These are phyloP conservation scores for Xestia sexstrigata DNA, from an alignment of 2,888 invertebrate species.

Conservation along the genomic window DNA sequence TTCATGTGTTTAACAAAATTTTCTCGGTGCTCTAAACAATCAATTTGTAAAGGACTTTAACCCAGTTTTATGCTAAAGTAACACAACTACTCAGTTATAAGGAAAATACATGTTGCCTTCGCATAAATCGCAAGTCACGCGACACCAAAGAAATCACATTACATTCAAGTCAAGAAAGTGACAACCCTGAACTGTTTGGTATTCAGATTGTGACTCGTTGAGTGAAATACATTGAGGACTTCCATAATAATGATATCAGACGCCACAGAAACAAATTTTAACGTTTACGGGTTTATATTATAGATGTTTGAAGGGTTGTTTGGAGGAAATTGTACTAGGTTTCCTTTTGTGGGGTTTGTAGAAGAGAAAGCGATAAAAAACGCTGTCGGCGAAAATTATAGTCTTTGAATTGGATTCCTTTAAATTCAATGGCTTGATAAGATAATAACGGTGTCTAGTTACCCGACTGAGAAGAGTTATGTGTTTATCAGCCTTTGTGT, in stretches of 20 bases:
- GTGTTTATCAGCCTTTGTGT: too few species aligned
- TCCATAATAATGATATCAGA: slow-evolving; percentile 52
- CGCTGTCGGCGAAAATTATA: not conserved
- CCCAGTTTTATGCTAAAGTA: not conserved
- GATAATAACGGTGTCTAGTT: not conserved
- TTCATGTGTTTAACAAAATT: too few species aligned
- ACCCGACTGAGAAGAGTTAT: too few species aligned
- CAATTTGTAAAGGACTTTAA: slow-evolving; percentile 7
- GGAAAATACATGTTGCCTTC: slow-evolving; percentile 59
- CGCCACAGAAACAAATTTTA: slow-evolving; percentile 25
- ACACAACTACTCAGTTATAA: slow-evolving; percentile 30
- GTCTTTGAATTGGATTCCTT: not conserved
- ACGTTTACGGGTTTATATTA: slow-evolving; percentile 1
- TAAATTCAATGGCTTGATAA: not conserved
- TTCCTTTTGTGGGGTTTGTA: slow-evolving; percentile 9
- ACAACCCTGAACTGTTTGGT: slow-evolving; percentile 55
- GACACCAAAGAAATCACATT: slow-evolving; percentile 54
- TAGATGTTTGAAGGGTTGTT: slow-evolving; percentile 15
- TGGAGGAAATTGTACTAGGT: not conserved
- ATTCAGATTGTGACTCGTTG: slow-evolving; percentile 47
- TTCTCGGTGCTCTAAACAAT: not conserved
- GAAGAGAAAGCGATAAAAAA: not conserved
- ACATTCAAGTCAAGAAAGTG: slow-evolving; percentile 54
- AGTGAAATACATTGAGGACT: slow-evolving; percentile 52
- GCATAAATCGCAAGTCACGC: slow-evolving; percentile 61